These are phyloP conservation scores for Nilaparvata lugens DNA, from an alignment of 1,140 invertebrate species.

Conservation along the genomic window DNA sequence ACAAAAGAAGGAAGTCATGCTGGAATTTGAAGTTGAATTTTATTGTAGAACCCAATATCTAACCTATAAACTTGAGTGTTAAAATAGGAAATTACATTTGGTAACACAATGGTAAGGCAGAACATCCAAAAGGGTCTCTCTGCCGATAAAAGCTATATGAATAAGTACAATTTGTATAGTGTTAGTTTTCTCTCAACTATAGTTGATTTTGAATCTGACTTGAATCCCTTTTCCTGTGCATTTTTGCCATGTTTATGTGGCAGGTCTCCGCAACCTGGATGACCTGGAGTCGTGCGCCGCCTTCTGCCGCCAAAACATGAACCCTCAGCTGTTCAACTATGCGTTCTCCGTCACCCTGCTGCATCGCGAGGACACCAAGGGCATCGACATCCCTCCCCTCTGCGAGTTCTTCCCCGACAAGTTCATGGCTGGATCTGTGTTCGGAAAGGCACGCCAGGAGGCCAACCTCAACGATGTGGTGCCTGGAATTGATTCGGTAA, in stretches of 20 bases:
- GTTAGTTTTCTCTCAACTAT: no score
- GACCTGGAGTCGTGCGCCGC: conserved; percentile 59
- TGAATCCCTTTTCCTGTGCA: neutral
- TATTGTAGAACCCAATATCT: no score
- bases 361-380: conserved; percentile 63
- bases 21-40: no score
- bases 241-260: conserved; percentile 1
- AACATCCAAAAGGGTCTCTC: no score
- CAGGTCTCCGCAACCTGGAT: conserved; percentile 57
- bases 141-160: no score
- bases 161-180: no score
- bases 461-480: conserved; percentile 51
- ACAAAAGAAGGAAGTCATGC: no score
- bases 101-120: no score
- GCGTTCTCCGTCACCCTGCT: conserved; percentile 61
- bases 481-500: neutral
- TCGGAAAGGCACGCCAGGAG: conserved; percentile 55
- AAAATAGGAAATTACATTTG: no score
- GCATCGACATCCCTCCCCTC: conserved; percentile 57
- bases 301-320: conserved; percentile 62
- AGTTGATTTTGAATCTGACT: neutral
- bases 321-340: conserved; percentile 70
- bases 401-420: conserved; percentile 67
- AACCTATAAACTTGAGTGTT: no score
- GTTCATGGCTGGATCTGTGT: conserved; percentile 61